Evolutionary conservation across 2,797 vertebrate species (phyloP).

Genomic region (Sarcophilus harrisii): DNA sequence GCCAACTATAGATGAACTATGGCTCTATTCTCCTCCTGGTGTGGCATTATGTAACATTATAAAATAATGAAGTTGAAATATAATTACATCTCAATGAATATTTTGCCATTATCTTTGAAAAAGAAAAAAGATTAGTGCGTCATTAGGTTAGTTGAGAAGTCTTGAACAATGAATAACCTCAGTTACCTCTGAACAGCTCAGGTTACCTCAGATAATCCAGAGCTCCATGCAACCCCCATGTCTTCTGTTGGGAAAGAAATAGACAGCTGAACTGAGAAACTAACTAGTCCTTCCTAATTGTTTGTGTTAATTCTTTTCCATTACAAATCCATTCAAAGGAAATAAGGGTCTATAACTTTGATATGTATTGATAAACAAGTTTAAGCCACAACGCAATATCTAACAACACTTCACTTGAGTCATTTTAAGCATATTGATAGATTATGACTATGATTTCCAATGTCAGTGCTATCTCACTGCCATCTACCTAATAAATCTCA

Average conservation of each 20-base stretch:
- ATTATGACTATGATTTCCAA: background rate
- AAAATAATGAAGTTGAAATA: slow-evolving; percentile 51
- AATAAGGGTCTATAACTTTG: background rate
- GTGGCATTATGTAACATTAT: slow-evolving; percentile 26
- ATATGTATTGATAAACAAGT: slow-evolving; percentile 16
- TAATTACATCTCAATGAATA: slow-evolving; percentile 56
- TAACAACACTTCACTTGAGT: slow-evolving; percentile 20
- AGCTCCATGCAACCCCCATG: background rate
- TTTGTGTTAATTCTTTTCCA: slow-evolving; percentile 21
- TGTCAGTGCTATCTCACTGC: background rate
- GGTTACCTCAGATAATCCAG: slow-evolving; percentile 4
- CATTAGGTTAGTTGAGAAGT: background rate
- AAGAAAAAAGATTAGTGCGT: slow-evolving; percentile 8
- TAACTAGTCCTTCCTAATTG: background rate
- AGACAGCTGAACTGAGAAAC: background rate
- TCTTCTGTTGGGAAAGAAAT: background rate
- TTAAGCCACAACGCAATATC: background rate
- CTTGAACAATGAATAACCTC: background rate
- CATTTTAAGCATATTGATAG: slow-evolving; percentile 36
- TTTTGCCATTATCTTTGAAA: slow-evolving; percentile 42
- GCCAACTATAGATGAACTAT: background rate
- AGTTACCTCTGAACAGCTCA: background rate
- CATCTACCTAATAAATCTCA: background rate
- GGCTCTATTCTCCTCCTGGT: slow-evolving; percentile 62
- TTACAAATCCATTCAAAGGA: slow-evolving; percentile 24